Evolutionary conservation across 1,140 invertebrate genomes (phyloP).

Genomic region (Gryllus bimaculatus): DNA sequence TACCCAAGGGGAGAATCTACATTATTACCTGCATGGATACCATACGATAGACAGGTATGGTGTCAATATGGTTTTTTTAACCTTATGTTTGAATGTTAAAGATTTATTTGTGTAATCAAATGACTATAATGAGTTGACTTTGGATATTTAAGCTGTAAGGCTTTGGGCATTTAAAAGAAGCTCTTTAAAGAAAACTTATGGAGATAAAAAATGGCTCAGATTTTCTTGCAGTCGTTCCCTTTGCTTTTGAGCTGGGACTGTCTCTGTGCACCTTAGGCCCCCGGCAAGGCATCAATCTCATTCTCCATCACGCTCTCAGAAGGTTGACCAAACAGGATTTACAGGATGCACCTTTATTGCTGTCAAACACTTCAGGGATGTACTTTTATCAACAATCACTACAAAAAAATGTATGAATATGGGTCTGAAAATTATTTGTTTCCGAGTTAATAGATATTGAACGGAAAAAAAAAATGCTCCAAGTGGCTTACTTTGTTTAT

Average conservation of each 20-base stretch:
- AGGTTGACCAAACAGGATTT: too few species aligned
- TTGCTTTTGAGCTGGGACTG: not conserved
- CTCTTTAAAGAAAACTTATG: not conserved
- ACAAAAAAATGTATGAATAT: too few species aligned
- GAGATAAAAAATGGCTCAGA: not conserved
- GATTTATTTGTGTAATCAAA: not conserved
- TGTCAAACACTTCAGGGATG: too few species aligned
- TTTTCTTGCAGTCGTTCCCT: not conserved
- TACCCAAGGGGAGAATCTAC: conserved; percentile 55
- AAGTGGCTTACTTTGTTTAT: too few species aligned
- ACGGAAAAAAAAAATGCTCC: too few species aligned
- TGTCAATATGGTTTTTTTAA: not conserved
- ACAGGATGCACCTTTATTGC: too few species aligned
- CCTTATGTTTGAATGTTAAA: not conserved
- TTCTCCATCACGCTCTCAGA: too few species aligned
- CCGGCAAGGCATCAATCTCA: too few species aligned
- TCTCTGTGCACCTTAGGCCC: too few species aligned
- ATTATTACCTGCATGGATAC: conserved; percentile 70
- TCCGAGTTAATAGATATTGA: too few species aligned
- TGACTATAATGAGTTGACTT: not conserved
- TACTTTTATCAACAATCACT: too few species aligned
- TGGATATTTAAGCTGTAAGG: not conserved
- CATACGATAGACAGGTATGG: conserved; percentile 71
- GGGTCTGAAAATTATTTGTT: too few species aligned
- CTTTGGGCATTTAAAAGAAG: not conserved